Base-by-base conservation (phyloP, 2,113 vertebrate genomes). In the Gorsachius goisagi region DNA sequence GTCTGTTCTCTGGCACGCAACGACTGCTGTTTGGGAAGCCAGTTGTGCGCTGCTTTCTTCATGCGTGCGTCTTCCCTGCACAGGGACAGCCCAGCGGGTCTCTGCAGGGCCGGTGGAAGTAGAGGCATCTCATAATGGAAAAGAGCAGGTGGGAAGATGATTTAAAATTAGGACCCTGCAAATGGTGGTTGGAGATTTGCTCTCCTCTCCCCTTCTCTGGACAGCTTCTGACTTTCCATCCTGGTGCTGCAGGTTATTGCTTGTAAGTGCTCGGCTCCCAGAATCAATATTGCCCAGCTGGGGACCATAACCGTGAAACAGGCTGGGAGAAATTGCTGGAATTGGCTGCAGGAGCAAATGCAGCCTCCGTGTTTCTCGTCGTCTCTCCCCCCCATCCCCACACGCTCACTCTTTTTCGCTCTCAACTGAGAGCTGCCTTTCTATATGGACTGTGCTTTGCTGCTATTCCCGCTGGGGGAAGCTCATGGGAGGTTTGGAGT, bases 211-310 rank as follows among this genome's bases (percentile, higher is more conserved):
- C 41, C 27, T 33, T 30, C 45, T 39, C 77, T 71, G 67, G 49
- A 55, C 73, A 37, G 44, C 66, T 60, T 64, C 75, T 75, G 66
- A 76, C 77, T 80, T 39, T 63, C 81, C 72, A 21, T 73, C 77
- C 66, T 47, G 24, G 35, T 56, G 81, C 69, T 87, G 80, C 62
- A 49, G 67, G 39, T 45, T 74, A 62, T 59, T 78, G 64, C 90
- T 55, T 88, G 58, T 50, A 49, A 92, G 68, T 67, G 86, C 84
- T 78, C 60, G 33, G 91, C 95, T 56, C 85, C 88, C 74, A 15
- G 76, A 49, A 79, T 87, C 83, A 11, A 13, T 86, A 19, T 16
- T 84, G 76, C 89, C 93, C 96, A 87, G 80, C 89, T 94, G 96
- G 95, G 93, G 27, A 30, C 64, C 84, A 60, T n/a, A 74, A 72